Percentiles rank a stretch among this genome's conserved stretches.
Conservation (phyloP, 2,113 vertebrate genomes). For the Prionailurus bengalensis region DNA sequence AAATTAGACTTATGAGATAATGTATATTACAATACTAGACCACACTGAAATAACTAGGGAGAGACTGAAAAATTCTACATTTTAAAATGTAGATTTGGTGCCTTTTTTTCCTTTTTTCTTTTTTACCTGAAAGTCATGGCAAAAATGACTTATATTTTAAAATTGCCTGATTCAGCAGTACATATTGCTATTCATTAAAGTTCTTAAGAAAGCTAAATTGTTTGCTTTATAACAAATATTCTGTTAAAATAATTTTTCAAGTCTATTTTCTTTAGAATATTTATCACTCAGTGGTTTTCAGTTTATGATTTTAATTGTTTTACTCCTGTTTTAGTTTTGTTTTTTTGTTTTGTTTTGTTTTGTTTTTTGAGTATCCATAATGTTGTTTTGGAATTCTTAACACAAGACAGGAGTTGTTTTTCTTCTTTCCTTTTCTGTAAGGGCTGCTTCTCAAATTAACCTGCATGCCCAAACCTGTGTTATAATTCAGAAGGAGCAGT, state of each 20-base stretch:
- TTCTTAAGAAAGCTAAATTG: conserved; percentile 26
- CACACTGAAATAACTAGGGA: background rate
- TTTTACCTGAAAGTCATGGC: background rate
- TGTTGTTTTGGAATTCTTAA: conserved; percentile 61
- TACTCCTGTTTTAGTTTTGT: background rate
- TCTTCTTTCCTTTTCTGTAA: conserved; percentile 19
- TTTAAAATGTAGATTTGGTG: conserved; percentile 9
- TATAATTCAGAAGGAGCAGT: conserved; percentile 26
- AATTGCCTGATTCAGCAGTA: background rate
- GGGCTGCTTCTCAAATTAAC: conserved; percentile 56
- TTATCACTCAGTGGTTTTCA: background rate
- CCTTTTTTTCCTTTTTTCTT: background rate
- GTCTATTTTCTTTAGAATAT: conserved; percentile 38
- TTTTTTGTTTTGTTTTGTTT: background rate
- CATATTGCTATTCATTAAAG: background rate
- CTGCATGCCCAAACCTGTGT: conserved; percentile 24
- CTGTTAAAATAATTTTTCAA: conserved; percentile 26
- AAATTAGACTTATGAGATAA: conserved; percentile 58
- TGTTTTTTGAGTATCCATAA: conserved; percentile 34
- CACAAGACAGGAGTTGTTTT: conserved; percentile 52
- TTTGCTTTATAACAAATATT: conserved; percentile 43
- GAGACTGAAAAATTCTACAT: conserved; percentile 41
- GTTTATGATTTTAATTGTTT: conserved; percentile 57
- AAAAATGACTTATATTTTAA: conserved; percentile 57
- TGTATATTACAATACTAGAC: background rate